These are phyloP conservation scores for Xenopus petersii DNA, from an alignment of 2,797 vertebrate genomes.

Conservation along the genomic window DNA sequence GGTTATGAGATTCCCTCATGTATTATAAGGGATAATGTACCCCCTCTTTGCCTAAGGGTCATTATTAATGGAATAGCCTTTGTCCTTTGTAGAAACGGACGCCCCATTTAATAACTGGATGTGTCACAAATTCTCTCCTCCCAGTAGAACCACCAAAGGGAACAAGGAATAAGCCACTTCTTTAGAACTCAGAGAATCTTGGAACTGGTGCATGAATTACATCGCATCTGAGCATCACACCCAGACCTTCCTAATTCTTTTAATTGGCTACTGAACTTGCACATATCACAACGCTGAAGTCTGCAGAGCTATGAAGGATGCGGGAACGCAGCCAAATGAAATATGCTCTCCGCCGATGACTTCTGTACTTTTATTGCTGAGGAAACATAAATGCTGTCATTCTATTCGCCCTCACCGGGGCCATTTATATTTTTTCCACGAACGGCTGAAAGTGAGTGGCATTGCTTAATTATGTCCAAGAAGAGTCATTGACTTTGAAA, in stretches of 20 bases:
- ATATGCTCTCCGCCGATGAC: constrained; percentile 12
- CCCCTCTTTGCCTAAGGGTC: too few species aligned
- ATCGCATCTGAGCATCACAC: background rate
- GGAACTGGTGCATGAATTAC: constrained; percentile 6
- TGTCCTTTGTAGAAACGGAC: too few species aligned
- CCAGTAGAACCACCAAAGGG: too few species aligned
- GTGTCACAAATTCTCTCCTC: too few species aligned
- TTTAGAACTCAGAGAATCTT: background rate
- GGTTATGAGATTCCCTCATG: too few species aligned
- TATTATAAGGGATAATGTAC: too few species aligned
- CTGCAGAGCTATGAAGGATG: background rate
- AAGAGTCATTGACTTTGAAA: constrained; percentile 20
- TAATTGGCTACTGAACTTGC: constrained; percentile 22
- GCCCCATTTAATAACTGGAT: too few species aligned
- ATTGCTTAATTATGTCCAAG: constrained; percentile 50
- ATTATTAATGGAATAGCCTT: too few species aligned
- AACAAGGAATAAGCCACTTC: background rate
- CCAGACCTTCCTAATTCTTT: constrained; percentile 11
- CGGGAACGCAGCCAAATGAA: background rate
- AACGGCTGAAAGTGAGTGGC: constrained; percentile 3
- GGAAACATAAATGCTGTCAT: background rate
- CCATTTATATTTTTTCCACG: constrained; percentile 18
- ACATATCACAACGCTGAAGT: background rate
- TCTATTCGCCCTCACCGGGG: background rate
- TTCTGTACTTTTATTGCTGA: constrained; percentile 9